phyloP scores from a whole-genome alignment of 2,888 invertebrate genomes.

The Acanthosepion pharaonis region DNA sequence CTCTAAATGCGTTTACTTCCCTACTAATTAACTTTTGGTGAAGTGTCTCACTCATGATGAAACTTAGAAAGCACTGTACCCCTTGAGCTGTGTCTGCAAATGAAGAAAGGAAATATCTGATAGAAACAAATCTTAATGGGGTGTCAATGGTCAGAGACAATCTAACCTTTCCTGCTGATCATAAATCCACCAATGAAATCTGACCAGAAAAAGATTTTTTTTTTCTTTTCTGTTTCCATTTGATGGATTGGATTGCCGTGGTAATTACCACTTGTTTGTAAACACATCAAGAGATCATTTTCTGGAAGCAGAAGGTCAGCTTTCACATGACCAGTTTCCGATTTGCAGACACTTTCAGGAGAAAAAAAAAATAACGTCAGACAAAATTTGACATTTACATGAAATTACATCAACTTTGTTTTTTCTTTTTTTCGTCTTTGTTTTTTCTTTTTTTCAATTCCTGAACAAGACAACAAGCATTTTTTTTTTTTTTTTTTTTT shows the following conservation, averaged over 20 bases:
- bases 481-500: neutral
- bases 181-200: too few species aligned
- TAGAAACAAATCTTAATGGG: too few species aligned
- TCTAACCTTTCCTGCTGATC: too few species aligned
- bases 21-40: too few species aligned
- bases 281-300: neutral
- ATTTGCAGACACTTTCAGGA: neutral
- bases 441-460: neutral
- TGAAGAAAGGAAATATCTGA: too few species aligned
- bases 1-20: too few species aligned
- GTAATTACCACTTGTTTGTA: conserved; percentile 33
- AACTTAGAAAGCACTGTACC: too few species aligned
- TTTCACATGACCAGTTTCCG: neutral
- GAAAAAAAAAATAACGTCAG: neutral
- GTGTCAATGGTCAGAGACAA: too few species aligned
- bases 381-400: neutral
- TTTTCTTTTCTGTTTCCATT: neutral
- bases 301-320: neutral
- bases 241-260: neutral
- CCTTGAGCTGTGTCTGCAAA: too few species aligned
- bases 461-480: neutral
- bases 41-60: too few species aligned
- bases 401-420: neutral
- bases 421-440: too few species aligned
- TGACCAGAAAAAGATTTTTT: neutral